Percentiles rank a stretch among this genome's conserved stretches.
Evolutionary conservation across 35 echinoderm and acorn worm genomes (phyloP).

Genomic region (Diadema setosum): DNA sequence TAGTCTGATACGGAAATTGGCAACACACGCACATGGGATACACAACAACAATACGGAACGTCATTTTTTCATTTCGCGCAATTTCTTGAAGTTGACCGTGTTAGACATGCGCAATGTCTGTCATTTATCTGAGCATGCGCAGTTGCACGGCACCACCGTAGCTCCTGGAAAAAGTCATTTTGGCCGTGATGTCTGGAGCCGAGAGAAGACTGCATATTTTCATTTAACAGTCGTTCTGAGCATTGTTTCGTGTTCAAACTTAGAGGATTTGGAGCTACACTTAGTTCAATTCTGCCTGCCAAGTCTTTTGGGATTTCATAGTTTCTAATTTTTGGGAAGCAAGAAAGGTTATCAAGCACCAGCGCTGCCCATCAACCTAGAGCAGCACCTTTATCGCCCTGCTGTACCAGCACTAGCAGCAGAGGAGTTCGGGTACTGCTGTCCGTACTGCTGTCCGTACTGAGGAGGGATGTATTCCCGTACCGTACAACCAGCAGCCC

Average conservation of each 20-base stretch:
- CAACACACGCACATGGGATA: no score
- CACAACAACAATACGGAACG: no score
- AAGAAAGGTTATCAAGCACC: background rate
- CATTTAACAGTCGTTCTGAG: no score
- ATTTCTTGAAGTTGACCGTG: background rate
- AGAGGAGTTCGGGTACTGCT: background rate
- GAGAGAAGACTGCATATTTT: no score
- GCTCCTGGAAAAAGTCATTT: background rate
- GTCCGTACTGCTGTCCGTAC: no score
- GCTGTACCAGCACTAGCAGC: background rate
- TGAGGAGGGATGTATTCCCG: constrained; percentile 1
- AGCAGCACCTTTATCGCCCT: background rate
- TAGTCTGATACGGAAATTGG: no score
- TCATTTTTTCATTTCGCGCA: constrained; percentile 21
- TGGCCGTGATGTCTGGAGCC: no score
- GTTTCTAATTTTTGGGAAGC: background rate
- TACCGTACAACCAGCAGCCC: background rate
- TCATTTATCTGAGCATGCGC: constrained; percentile 1
- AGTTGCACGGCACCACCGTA: background rate
- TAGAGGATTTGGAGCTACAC: background rate
- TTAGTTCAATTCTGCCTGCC: background rate
- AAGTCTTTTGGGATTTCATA: background rate
- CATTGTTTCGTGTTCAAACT: background rate
- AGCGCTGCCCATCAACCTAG: background rate
- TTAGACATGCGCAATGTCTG: background rate